Evolutionary conservation across 2,888 invertebrate species (phyloP), one percentile per base, ranked within the genome.

Genomic region (Noctua comes): DNA sequence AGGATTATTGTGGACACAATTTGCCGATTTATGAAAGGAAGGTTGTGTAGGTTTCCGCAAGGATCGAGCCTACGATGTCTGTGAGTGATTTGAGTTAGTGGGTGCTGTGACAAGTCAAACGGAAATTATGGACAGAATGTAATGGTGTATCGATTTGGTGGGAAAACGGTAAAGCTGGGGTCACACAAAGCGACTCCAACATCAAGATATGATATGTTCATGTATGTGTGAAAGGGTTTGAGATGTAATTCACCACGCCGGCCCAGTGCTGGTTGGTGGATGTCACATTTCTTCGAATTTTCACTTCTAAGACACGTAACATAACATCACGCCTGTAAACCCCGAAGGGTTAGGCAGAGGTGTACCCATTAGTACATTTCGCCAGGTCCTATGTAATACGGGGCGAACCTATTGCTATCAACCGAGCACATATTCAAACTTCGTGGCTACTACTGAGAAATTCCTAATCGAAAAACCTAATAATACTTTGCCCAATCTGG

Each of bases 1-100:
- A 82, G 87, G 86, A 88, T 85, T 87, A 81, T 76, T 82, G 80
- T 75, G 51, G 73, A 74, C 74, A 87, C 75, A 83, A 84, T 87
- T 86, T 88, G 80, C 82, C 74, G 85, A 89, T 84, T 79, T 76
- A 83, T 11, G 43, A 10, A 16, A 43, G 31, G 31, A 11, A 77
- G 21, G 1, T 27, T 69, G 40, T 59, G 40, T n/a, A 75, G 65
- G 68, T 80, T 81, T 74, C 46, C 59, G 36, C 40, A 69, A 80
- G 68, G 68, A 46, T 27, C 68, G 43, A 68, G 70, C 71, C 73
- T 68, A 73, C 40, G 40, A 71, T 54, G 62, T 54, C 43, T 83
- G 40, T 36, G 64, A 68, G 43, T 51, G 76, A 51, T 66, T 68
- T 48, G 51, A 73, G 62, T 83, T 69, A 73, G 59, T 57, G 46